A percentile compares a stretch with the other conserved stretches of the same genome.
Evolutionary conservation across 1,140 invertebrate species (phyloP).

Genomic region (Aphelenchoides besseyi): DNA sequence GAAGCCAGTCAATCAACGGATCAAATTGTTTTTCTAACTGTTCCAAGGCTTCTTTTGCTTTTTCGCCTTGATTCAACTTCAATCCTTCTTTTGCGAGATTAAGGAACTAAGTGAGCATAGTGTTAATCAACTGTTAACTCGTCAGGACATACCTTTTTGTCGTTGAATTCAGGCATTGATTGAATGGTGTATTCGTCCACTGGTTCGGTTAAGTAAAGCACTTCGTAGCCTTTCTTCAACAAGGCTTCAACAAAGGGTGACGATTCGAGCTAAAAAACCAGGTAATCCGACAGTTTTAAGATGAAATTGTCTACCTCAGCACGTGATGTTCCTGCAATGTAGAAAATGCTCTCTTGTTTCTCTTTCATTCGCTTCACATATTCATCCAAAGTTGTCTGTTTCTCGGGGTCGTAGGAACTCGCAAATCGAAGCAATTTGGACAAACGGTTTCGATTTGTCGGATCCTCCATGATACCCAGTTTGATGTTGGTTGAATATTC

Average conservation of each 20-base stretch:
- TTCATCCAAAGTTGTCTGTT: slow-evolving; percentile 76
- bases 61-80: slow-evolving; percentile 74
- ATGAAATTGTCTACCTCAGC: slow-evolving; percentile 70
- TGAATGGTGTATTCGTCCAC: slow-evolving; percentile 94
- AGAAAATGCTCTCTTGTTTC: slow-evolving; percentile 93
- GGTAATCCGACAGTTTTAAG: slow-evolving; percentile 13
- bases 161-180: slow-evolving; percentile 94
- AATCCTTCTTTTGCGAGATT: slow-evolving; percentile 99
- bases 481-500: slow-evolving; percentile 98
- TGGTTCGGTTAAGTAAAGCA: slow-evolving; percentile 88
- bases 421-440: slow-evolving; percentile 89
- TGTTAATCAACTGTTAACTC: not conserved
- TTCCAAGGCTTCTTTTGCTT: slow-evolving; percentile 78
- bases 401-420: slow-evolving; percentile 73
- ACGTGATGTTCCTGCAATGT: slow-evolving; percentile 82
- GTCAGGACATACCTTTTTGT: slow-evolving; percentile 76
- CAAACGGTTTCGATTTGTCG: slow-evolving; percentile 86
- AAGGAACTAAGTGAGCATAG: slow-evolving; percentile 70
- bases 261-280: slow-evolving; percentile 70
- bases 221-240: slow-evolving; percentile 89
- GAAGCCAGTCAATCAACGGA: slow-evolving; percentile 85
- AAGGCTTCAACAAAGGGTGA: slow-evolving; percentile 94
- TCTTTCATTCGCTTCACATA: slow-evolving; percentile 94
- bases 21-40: slow-evolving; percentile 78
- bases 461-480: slow-evolving; percentile 94